A percentile compares a stretch with the other conserved stretches of the same genome.
These are phyloP conservation scores for Carcinoscorpius rotundicauda DNA, from an alignment of 1,140 invertebrate species.

Conservation along the genomic window DNA sequence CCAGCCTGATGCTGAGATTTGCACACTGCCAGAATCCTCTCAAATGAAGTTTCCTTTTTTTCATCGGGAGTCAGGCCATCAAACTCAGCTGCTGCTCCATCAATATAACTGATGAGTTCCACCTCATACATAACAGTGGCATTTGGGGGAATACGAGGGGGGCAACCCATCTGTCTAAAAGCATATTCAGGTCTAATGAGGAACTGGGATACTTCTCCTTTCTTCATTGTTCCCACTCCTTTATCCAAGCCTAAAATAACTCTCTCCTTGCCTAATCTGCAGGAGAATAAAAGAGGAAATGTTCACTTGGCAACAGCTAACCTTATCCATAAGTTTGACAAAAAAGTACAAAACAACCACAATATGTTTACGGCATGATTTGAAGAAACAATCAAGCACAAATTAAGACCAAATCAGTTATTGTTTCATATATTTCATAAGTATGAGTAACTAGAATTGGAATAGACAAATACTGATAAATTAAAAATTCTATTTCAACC, in stretches of 20 bases:
- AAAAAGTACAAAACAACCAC: too few species aligned
- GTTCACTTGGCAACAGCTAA: too few species aligned
- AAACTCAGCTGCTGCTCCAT: constrained; percentile 67
- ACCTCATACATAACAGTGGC: constrained; percentile 21
- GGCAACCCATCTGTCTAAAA: constrained; percentile 49
- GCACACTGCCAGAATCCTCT: constrained; percentile 52
- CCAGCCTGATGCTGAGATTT: constrained; percentile 44
- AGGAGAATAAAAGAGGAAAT: neutral
- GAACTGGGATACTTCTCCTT: constrained; percentile 51
- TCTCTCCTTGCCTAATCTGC: neutral
- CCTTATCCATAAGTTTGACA: too few species aligned
- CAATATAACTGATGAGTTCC: constrained; percentile 46
- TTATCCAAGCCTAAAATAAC: constrained; percentile 51
- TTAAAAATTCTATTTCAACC: too few species aligned
- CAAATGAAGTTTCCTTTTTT: constrained; percentile 50
- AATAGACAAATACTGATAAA: too few species aligned
- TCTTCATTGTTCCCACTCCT: constrained; percentile 47
- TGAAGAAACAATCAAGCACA: too few species aligned
- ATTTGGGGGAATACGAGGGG: constrained; percentile 46
- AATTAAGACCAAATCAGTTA: too few species aligned
- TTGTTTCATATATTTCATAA: too few species aligned
- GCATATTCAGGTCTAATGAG: constrained; percentile 49
- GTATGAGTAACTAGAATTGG: too few species aligned
- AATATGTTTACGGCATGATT: too few species aligned
- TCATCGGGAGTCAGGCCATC: constrained; percentile 62